Conservation (phyloP, 2,113 vertebrate genomes). For the Falco punctatus region DNA sequence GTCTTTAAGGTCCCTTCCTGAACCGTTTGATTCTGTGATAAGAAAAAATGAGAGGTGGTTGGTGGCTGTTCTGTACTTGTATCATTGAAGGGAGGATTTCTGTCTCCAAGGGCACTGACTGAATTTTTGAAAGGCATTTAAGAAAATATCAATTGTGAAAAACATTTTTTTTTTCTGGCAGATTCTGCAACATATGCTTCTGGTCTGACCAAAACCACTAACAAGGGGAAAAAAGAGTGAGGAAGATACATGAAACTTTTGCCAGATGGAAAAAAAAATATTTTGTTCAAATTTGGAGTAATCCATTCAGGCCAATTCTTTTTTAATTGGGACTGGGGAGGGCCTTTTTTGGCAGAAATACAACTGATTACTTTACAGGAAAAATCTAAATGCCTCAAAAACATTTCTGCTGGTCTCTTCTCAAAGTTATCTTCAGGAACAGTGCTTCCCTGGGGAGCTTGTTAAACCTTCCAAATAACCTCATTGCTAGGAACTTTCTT, state of each 20-base stretch:
- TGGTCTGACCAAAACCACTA: conserved; percentile 25
- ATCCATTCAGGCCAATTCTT: not conserved
- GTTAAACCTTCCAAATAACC: conserved; percentile 20
- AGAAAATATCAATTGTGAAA: not conserved
- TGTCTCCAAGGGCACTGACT: not conserved
- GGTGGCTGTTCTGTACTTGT: not conserved
- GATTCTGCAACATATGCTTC: conserved; percentile 7
- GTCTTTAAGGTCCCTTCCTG: too few species aligned
- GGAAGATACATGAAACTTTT: not conserved
- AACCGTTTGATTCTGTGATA: too few species aligned
- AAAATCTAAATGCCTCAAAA: not conserved
- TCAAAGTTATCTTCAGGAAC: not conserved
- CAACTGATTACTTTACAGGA: not conserved
- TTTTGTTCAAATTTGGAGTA: not conserved
- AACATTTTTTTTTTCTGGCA: conserved; percentile 16
- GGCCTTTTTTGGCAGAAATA: not conserved
- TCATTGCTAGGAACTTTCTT: not conserved
- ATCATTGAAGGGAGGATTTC: not conserved
- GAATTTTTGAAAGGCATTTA: not conserved
- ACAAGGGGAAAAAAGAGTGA: not conserved
- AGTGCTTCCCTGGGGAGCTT: conserved; percentile 15
- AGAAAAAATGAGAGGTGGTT: not conserved
- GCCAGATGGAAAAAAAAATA: not conserved
- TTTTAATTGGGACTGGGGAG: not conserved
- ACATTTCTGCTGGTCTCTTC: not conserved